Percentiles rank a stretch among this genome's conserved stretches.
Conservation (phyloP, 2,888 invertebrate species). For the Erebia palarica region DNA sequence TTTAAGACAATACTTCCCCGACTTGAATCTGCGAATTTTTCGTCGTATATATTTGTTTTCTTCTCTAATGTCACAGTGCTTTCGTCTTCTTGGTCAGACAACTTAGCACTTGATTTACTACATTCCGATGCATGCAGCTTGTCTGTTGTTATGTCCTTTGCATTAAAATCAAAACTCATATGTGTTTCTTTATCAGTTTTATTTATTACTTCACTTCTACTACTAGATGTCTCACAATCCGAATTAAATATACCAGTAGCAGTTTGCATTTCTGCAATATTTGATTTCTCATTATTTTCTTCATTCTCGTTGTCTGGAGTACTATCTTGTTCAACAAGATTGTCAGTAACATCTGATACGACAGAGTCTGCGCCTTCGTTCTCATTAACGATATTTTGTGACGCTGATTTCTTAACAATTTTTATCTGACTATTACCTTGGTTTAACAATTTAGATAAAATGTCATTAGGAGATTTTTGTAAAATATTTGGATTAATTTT, state of each 20-base stretch:
- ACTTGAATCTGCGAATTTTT: background rate
- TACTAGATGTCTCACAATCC: background rate
- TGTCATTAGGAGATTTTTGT: constrained; percentile 53
- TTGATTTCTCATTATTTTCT: background rate
- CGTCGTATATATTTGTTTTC: background rate
- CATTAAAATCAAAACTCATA: background rate
- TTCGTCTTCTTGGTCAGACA: background rate
- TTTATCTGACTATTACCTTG: constrained; percentile 72
- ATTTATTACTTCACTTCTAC: background rate
- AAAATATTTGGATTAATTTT: constrained; percentile 22
- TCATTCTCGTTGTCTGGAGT: background rate
- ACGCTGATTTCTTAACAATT: constrained; percentile 61
- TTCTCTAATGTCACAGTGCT: background rate
- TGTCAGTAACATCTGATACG: constrained; percentile 26
- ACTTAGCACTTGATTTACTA: background rate
- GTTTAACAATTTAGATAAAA: constrained; percentile 67
- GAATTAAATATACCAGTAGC: background rate
- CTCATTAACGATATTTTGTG: constrained; percentile 39
- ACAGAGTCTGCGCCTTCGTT: constrained; percentile 27
- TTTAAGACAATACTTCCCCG: background rate
- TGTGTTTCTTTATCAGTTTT: background rate
- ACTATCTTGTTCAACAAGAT: constrained; percentile 9
- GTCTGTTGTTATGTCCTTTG: background rate
- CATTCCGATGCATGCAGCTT: background rate
- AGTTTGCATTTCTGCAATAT: background rate